Base-by-base conservation (phyloP, 23 tunicate genomes). In the Phallusia fumigata region DNA sequence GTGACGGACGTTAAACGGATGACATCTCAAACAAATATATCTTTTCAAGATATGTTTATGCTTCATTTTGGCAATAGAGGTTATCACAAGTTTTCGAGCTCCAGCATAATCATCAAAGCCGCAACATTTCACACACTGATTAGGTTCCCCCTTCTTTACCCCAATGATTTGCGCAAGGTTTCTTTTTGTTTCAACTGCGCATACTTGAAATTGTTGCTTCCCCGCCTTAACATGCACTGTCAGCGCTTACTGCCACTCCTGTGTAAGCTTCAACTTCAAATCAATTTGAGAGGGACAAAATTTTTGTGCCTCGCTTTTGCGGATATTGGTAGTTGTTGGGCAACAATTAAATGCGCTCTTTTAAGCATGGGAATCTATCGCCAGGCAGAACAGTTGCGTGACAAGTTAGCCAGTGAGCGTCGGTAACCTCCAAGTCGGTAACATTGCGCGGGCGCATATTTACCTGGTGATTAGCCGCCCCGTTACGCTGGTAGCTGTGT, bases 391-490 rank as follows among this genome's bases (percentile, higher is more conserved):
- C 28, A 58, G 69, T 58, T 58, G 69, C 69, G 69, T 58, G 69
- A 58, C 47, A 40, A 40, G 47, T 40, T 40, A 40, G 47, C 10
- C 15, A 58, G 69, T 58, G 69, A 22, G 28, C 3, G 28, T 24
- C 15, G 28, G 69, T 24, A 58, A 58, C 69, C 69, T 22, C 28
- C 3, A 24, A 24, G 69, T 58, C 69, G 28, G 69, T 58, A 58
- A 58, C 69, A 58, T 58, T 58, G 69, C 69, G 69, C 69, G 28
- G 69, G 69, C 47, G 69, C 69, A 58, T 58, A 58, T 58, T 58
- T 58, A 58, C 69, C 69, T 58, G 69, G 69, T 58, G 69, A 58
- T 58, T 58, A 58, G 69, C 69, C 69, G 69, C 69, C 3, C 69
- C 69, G 69, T 58, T 58, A 58, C 69, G 69, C 69, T 58, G 28